Percentiles rank a stretch among this genome's conserved stretches.
These are phyloP conservation scores for Acrobasis repandana DNA, from an alignment of 2,888 invertebrate genomes.

Conservation along the genomic window DNA sequence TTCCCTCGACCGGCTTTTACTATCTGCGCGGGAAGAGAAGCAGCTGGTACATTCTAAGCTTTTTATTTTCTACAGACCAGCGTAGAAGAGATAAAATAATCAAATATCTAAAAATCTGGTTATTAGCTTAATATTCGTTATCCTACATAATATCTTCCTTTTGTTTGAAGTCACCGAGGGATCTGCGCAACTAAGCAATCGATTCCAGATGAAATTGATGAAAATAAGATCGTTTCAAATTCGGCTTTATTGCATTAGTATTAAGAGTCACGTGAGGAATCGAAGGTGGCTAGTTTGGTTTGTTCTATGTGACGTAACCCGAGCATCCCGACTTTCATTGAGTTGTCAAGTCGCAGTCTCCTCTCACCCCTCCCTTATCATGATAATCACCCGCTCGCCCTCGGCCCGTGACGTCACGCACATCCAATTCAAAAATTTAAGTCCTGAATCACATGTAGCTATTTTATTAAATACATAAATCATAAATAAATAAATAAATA, in stretches of 20 bases:
- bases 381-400: conserved; percentile 42
- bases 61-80: too few species aligned
- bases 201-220: background rate
- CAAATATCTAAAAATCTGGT: too few species aligned
- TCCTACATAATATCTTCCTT: conserved; percentile 30
- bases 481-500: too few species aligned
- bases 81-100: too few species aligned
- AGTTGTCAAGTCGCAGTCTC: conserved; percentile 38
- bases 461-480: too few species aligned
- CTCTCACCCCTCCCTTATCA: conserved; percentile 36
- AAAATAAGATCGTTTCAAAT: conserved; percentile 18
- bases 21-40: too few species aligned
- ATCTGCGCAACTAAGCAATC: conserved; percentile 28
- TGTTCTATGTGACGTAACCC: conserved; percentile 44
- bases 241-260: conserved; percentile 10
- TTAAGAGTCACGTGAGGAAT: conserved; percentile 12
- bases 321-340: conserved; percentile 47
- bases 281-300: conserved; percentile 15
- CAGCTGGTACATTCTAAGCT: too few species aligned
- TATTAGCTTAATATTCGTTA: conserved; percentile 20
- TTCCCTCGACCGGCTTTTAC: too few species aligned
- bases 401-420: conserved; percentile 56
- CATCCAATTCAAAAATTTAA: conserved; percentile 36
- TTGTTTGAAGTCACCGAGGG: conserved; percentile 33
- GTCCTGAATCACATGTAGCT: background rate